Percentiles rank a stretch among this genome's conserved stretches.
Conservation (phyloP, 2,113 vertebrate genomes). For the Cercopithecus mona region DNA sequence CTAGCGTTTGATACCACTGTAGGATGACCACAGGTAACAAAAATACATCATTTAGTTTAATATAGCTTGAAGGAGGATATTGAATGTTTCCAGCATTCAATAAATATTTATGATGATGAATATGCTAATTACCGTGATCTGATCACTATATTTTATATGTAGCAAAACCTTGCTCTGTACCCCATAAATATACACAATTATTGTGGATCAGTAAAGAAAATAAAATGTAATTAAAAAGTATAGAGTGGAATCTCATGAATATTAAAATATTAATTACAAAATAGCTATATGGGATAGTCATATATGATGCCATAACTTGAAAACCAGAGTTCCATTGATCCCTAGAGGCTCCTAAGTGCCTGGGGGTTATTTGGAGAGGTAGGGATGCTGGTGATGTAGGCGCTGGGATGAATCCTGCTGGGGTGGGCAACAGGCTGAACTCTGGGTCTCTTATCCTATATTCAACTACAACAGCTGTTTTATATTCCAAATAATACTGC, state of each 20-base stretch:
- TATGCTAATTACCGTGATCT: not conserved
- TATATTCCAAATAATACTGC: not conserved
- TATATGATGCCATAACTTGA: not conserved
- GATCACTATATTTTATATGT: not conserved
- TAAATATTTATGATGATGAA: not conserved
- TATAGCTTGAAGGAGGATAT: not conserved
- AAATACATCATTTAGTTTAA: not conserved
- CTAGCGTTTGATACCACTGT: not conserved
- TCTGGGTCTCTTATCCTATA: not conserved
- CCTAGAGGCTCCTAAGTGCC: not conserved
- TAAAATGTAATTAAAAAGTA: not conserved
- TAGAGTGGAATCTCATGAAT: not conserved
- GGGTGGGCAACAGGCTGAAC: fast-evolving
- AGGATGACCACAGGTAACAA: not conserved
- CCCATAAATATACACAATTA: not conserved
- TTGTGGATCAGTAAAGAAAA: not conserved
- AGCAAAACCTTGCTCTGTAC: not conserved
- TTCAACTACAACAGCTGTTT: not conserved
- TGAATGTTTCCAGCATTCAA: not conserved
- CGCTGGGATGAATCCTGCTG: not conserved
- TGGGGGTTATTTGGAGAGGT: fast-evolving
- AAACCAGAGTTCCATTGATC: not conserved
- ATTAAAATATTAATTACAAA: not conserved
- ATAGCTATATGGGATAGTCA: not conserved
- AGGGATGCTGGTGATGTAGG: not conserved